Evolutionary conservation across 2,113 vertebrate species (phyloP).

Genomic region (Bos javanicus): DNA sequence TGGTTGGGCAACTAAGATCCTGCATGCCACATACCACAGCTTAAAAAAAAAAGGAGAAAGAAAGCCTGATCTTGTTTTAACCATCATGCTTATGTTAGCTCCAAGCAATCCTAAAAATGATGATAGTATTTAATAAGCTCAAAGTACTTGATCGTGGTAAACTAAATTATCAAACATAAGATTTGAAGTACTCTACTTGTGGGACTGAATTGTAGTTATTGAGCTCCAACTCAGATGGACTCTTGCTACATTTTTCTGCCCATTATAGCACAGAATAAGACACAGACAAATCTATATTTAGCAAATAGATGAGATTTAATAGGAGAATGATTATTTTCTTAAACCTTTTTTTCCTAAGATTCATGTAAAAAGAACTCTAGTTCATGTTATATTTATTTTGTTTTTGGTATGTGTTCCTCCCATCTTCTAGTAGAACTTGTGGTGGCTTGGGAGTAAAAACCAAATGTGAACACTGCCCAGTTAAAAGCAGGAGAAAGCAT

Average conservation of each 20-base stretch:
- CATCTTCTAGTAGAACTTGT: not conserved
- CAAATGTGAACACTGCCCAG: not conserved
- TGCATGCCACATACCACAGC: not conserved
- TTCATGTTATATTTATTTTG: not conserved
- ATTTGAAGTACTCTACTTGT: not conserved
- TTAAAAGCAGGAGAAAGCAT: not conserved
- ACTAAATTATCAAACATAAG: not conserved
- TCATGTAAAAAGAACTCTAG: not conserved
- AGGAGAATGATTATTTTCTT: not conserved
- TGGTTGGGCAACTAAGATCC: not conserved
- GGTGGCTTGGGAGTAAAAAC: not conserved
- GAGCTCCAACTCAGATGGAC: not conserved
- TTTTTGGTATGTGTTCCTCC: not conserved
- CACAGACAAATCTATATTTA: constrained; percentile 12
- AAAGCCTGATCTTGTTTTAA: not conserved
- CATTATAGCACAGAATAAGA: not conserved
- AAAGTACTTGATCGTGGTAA: not conserved
- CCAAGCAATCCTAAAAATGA: not conserved
- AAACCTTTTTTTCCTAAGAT: not conserved
- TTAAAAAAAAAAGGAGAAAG: not conserved
- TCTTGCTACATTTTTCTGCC: not conserved
- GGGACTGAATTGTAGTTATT: not conserved
- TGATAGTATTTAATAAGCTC: not conserved
- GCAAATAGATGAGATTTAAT: constrained; percentile 14
- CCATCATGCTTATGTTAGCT: not conserved